A percentile compares a stretch with the other conserved stretches of the same genome.
Conservation (phyloP, 2,888 invertebrate genomes). For the Tiphia femorata region DNA sequence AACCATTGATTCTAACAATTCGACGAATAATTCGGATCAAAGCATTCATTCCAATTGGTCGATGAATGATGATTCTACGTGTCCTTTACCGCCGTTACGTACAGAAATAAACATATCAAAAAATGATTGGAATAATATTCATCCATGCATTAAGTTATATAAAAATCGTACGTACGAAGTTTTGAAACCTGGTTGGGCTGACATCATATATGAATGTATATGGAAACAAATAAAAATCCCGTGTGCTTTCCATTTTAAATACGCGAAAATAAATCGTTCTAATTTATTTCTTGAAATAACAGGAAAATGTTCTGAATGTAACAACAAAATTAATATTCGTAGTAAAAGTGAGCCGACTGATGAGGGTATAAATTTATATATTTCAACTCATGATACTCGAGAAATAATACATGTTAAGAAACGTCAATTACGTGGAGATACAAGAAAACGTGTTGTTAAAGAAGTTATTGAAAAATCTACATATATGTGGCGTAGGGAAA, state of each 20-base stretch:
- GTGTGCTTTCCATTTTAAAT: conserved; percentile 29
- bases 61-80: no score
- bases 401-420: conserved; percentile 27
- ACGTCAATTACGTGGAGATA: conserved; percentile 20
- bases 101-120: no score
- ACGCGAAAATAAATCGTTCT: conserved; percentile 24
- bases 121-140: no score
- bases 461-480: conserved; percentile 30
- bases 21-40: no score
- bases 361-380: not conserved
- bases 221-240: conserved; percentile 30
- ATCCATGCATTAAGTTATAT: no score
- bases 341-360: not conserved
- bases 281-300: no score
- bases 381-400: conserved; percentile 34
- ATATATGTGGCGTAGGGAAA: conserved; percentile 31
- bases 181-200: conserved; percentile 23
- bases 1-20: no score
- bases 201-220: conserved; percentile 19
- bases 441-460: conserved; percentile 19
- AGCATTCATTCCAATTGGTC: no score
- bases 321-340: no score
- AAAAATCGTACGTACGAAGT: conserved; percentile 20
- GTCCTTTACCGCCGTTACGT: no score
- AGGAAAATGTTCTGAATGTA: no score